Base-by-base conservation (phyloP, 2,888 invertebrate genomes). In the Cerastis leucographa region DNA sequence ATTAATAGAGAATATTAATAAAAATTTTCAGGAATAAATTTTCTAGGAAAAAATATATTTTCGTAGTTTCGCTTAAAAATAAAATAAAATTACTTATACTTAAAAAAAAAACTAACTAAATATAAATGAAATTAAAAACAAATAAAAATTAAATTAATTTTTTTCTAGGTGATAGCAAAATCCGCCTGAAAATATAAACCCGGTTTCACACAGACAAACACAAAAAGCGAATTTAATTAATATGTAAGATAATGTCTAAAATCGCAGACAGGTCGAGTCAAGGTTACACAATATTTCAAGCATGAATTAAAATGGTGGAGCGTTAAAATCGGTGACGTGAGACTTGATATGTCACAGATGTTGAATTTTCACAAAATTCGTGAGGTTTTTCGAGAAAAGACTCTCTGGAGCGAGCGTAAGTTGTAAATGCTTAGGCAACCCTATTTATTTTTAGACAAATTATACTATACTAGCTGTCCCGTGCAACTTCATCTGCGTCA, bases 241-340 rank as follows among this genome's bases (percentile, higher is more conserved):
- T 64, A n/a, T 2, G n/a, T 35, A 77, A n/a, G 19, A 29, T n/a
- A n/a, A 56, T 42, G 22, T 25, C 35, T 78, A 14, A 56, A 78
- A 56, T 67, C 6, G 22, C 12, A 77, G 62, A 49, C 40, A 66
- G 40, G 56, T 59, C n/a, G 22, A 56, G 35, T 59, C 40, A 67
- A 67, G 78, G 56, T 76, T 54, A 67, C 25, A 44, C 42, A 65
- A 25, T 51, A 76, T 62, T 76, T 51, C 14, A 29, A 76, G 65
- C 49, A 14, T 29, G 46, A 61, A 76, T 61, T 61, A 40, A 61
- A 59, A 49, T n/a, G 40, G 5, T 19, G 25, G 44, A 74, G 25
- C 22, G 40, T 59, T 76, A 59, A 75, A 59, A 40, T 59, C 76
- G 35, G 59, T 9, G 46, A 49, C 40, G 29, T 49, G 76, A 29